These are phyloP conservation scores for Heteractis magnifica DNA, from an alignment of 92 coral and sea anemone genomes.

Conservation along the genomic window DNA sequence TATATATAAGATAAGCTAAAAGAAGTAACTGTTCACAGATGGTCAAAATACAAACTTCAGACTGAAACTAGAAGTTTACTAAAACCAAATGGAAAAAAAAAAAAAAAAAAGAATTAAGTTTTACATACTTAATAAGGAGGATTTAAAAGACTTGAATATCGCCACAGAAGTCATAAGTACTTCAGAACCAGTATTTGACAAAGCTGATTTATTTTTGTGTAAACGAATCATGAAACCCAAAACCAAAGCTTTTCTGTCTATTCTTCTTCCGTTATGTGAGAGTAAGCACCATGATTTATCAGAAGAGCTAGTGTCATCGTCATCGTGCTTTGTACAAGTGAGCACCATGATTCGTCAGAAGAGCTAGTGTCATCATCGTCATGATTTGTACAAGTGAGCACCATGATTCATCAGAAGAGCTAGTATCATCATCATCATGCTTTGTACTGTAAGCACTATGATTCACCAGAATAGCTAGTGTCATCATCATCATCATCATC, in stretches of 20 bases:
- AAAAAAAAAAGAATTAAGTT: no score
- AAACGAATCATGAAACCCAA: no score
- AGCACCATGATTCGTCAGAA: background rate
- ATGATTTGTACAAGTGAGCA: background rate
- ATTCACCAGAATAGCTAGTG: background rate
- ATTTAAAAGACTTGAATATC: no score
- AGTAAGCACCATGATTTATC: background rate
- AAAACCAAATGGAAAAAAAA: background rate
- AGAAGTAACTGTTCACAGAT: background rate
- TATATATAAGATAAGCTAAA: background rate
- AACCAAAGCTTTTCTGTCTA: no score
- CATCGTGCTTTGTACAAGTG: background rate
- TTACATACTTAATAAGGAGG: no score
- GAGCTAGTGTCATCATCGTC: background rate
- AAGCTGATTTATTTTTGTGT: no score
- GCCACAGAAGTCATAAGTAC: no score
- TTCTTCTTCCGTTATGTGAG: background rate
- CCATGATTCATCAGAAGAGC: background rate
- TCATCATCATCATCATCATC: background rate
- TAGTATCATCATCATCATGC: background rate
- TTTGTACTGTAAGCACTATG: background rate
- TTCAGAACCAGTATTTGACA: no score
- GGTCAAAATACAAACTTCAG: background rate
- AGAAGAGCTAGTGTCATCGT: background rate
- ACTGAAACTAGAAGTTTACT: background rate